A percentile compares a stretch with the other conserved stretches of the same genome.
Conservation (phyloP, 92 coral and sea anemone species). For the Anthopleura xanthogrammica region DNA sequence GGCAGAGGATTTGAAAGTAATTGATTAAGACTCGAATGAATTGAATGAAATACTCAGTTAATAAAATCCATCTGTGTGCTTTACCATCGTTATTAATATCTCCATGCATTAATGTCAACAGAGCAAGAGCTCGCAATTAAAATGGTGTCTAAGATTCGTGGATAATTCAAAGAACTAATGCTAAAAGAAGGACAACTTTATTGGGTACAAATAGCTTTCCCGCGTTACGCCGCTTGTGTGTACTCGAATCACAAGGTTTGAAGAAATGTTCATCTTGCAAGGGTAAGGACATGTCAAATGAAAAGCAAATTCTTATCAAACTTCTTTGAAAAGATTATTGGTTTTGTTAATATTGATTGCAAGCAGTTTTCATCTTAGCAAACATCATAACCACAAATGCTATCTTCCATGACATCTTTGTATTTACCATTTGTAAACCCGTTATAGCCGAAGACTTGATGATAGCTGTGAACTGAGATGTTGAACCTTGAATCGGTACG, state of each 20-base stretch:
- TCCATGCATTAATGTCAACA: neutral
- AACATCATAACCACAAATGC: neutral
- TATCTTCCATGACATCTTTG: neutral
- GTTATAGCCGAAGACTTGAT: no score
- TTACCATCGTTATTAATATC: neutral
- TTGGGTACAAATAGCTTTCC: no score
- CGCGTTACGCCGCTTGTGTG: neutral
- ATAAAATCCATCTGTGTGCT: neutral
- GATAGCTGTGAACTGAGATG: no score
- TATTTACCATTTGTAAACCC: no score
- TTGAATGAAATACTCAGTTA: neutral
- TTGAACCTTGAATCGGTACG: no score
- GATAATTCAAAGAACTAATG: no score
- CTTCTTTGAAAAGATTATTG: neutral
- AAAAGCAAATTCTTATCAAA: neutral
- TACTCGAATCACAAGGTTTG: neutral
- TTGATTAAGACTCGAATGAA: neutral
- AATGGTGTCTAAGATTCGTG: no score
- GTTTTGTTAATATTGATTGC: neutral
- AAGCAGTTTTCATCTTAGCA: neutral
- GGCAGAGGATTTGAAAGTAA: neutral
- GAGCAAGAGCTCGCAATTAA: no score
- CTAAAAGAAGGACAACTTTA: no score
- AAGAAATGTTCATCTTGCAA: neutral
- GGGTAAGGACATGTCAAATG: neutral